These are phyloP conservation scores for Pardosa pseudoannulata DNA, from an alignment of 2,888 invertebrate genomes.

Conservation along the genomic window DNA sequence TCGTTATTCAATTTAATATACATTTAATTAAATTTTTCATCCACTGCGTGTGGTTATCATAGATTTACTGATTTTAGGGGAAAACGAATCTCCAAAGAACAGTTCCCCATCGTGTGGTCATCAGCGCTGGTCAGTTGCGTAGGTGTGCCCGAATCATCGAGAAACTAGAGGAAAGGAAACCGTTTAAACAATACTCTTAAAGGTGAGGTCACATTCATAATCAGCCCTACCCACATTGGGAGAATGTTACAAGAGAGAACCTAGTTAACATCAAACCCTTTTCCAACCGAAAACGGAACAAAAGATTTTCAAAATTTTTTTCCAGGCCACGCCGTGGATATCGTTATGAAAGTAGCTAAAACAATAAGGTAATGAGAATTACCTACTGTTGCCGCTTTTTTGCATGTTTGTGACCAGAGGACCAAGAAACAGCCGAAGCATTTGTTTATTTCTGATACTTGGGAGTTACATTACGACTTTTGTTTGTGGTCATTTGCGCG, in stretches of 20 bases:
- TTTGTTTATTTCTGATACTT: not conserved
- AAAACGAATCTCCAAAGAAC: too few species aligned
- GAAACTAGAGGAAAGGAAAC: not conserved
- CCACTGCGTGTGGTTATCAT: too few species aligned
- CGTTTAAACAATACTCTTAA: conserved; percentile 1
- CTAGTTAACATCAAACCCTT: conserved; percentile 7
- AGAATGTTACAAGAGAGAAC: not conserved
- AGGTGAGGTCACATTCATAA: not conserved
- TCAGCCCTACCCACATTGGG: not conserved
- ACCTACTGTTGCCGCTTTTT: not conserved
- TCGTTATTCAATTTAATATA: too few species aligned
- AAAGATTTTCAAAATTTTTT: not conserved
- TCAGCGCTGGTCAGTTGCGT: not conserved
- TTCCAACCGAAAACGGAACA: not conserved
- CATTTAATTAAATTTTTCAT: too few species aligned
- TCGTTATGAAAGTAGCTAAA: conserved; percentile 4
- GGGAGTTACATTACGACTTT: not conserved
- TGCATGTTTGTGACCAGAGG: not conserved
- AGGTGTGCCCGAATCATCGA: not conserved
- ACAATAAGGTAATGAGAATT: not conserved
- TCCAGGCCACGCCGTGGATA: conserved; percentile 3
- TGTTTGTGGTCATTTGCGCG: conserved; percentile 6
- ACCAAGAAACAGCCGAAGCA: not conserved
- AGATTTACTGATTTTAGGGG: too few species aligned
- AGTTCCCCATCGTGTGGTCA: not conserved